These are phyloP conservation scores for Bellardia pandia DNA, from an alignment of 2,888 invertebrate genomes.

Conservation along the genomic window DNA sequence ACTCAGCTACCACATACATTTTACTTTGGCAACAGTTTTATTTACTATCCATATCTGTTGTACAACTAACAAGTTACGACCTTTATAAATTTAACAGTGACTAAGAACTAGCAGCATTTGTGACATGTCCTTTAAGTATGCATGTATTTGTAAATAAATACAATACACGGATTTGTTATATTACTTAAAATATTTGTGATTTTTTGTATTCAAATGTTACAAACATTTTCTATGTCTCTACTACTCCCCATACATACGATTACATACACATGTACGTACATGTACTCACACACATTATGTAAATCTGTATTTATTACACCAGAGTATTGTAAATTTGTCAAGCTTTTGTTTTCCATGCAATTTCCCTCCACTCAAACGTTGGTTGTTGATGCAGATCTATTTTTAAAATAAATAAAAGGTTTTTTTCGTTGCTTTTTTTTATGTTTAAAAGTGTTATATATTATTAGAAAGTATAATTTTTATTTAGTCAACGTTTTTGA, in stretches of 20 bases:
- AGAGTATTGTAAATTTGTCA: constrained; percentile 58
- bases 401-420: neutral
- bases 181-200: neutral
- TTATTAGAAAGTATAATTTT: neutral
- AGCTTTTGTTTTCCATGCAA: constrained; percentile 57
- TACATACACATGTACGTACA: constrained; percentile 5
- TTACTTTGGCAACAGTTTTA: too few species aligned
- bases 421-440: neutral
- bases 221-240: neutral
- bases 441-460: neutral
- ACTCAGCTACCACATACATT: too few species aligned
- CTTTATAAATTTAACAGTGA: neutral
- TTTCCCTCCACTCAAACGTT: constrained; percentile 53
- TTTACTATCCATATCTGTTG: too few species aligned
- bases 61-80: neutral
- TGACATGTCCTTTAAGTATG: neutral
- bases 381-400: constrained; percentile 5
- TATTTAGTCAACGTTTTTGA: neutral
- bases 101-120: neutral
- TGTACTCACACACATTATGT: neutral
- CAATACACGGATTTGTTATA: constrained; percentile 11
- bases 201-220: too few species aligned
- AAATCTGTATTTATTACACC: constrained; percentile 42
- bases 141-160: constrained; percentile 4
- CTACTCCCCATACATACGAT: neutral